A percentile compares a stretch with the other conserved stretches of the same genome.
These are phyloP conservation scores for Augochlorella aurata DNA, from an alignment of 2,888 invertebrate genomes.

Conservation along the genomic window DNA sequence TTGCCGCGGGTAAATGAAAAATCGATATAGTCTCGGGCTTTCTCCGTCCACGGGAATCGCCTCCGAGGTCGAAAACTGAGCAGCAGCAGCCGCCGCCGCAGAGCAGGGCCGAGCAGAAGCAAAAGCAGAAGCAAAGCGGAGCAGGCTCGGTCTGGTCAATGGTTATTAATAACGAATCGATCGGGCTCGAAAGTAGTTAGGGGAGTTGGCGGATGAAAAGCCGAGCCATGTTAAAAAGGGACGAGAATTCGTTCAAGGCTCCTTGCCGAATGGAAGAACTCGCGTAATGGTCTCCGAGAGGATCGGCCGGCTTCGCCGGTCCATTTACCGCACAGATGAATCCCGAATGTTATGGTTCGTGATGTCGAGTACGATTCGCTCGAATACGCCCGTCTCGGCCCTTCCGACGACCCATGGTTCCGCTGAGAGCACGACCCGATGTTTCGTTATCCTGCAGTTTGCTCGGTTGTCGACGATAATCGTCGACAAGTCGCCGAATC, in stretches of 20 bases:
- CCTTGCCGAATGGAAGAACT: constrained; percentile 2
- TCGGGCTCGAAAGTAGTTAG: constrained; percentile 52
- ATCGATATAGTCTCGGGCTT: constrained; percentile 76
- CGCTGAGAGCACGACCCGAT: neutral
- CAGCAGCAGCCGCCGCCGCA: neutral
- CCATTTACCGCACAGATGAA: constrained; percentile 14
- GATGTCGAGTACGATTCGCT: constrained; percentile 18
- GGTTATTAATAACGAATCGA: constrained; percentile 74
- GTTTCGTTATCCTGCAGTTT: neutral
- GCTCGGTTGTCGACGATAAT: neutral
- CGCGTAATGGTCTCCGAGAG: constrained; percentile 4
- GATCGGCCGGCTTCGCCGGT: neutral
- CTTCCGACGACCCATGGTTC: too few species aligned
- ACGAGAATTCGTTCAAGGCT: constrained; percentile 16
- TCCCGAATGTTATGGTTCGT: neutral
- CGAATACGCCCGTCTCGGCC: neutral
- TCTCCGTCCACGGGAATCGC: constrained; percentile 52
- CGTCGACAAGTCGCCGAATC: neutral
- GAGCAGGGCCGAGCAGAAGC: neutral
- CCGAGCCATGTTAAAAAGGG: constrained; percentile 32
- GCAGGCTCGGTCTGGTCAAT: constrained; percentile 49
- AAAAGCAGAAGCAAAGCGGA: neutral
- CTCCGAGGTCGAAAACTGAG: constrained; percentile 75
- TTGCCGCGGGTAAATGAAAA: constrained; percentile 78
- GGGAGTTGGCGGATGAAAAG: constrained; percentile 31